Evolutionary conservation across 2,797 vertebrate species (phyloP), one percentile per base, ranked within the genome.

Genomic region (Acanthurus lineatus): DNA sequence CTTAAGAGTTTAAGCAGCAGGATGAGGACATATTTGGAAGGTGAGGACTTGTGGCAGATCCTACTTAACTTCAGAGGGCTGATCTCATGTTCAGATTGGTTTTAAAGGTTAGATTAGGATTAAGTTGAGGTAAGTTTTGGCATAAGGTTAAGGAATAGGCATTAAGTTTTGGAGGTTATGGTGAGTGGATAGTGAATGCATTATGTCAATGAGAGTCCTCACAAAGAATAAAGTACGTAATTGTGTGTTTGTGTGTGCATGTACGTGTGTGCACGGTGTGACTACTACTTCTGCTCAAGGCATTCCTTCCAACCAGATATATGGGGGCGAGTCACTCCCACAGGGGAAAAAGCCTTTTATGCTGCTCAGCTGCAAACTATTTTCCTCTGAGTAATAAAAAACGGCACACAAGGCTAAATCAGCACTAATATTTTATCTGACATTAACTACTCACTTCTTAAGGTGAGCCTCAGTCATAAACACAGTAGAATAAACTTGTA

Each of bases 301-400:
- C 82, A 82, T 90, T 89, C 56, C 63, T 84, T 83, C 68, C 20
- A 79, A 59, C 68, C 64, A 73, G 57, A 86, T 73, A 72, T 73
- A 77, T 63, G 80, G 59, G 65, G 62, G 64, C 32, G 20, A 75
- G 56, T 78, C 58, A 22, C 73, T 86, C 73, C 49, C 60, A 53
- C 47, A 17, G 42, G 51, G 40, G 20, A 61, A 40, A 66, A 58
- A 0, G 17, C 15, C 32, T 54, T 75, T 79, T 22, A 67, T 64
- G 63, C 48, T 57, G 35, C 69, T 72, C 42, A 68, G 79, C 71
- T 79, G 51, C 69, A 79, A 61, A 62, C 47, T 5, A 0, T 58
- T 69, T 48, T 49, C 44, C 14, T 8, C 20, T 58, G 12, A 67
- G 38, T 78, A 56, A 56, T 72, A 51, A 38, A 47, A 64, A 38